These are phyloP conservation scores for Cremastobaeus sp. DNA, from an alignment of 2,888 invertebrate genomes.

Conservation along the genomic window DNA sequence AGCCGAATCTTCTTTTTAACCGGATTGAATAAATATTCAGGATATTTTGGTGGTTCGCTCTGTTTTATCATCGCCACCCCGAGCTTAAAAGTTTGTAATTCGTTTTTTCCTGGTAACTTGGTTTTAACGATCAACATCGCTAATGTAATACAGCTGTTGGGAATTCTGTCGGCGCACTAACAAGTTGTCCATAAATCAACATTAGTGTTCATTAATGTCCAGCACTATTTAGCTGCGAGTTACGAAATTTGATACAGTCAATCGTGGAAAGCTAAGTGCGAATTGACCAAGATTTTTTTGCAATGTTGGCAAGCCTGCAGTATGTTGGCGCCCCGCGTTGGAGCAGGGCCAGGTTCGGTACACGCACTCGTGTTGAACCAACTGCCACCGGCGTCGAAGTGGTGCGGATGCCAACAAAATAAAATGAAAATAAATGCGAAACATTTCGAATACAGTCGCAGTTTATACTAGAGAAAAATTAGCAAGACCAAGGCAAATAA, in stretches of 20 bases:
- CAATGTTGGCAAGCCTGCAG: constrained; percentile 47
- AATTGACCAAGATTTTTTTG: constrained; percentile 15
- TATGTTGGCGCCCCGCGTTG: constrained; percentile 62
- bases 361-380: constrained; percentile 22
- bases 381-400: constrained; percentile 20
- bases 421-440: constrained; percentile 19
- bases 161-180: background rate
- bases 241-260: constrained; percentile 23
- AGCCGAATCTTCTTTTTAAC: too few relatives aligned
- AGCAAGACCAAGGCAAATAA: too few relatives aligned
- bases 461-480: too few relatives aligned
- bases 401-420: constrained; percentile 48
- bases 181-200: constrained; percentile 28
- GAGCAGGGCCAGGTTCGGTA: constrained; percentile 38
- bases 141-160: constrained; percentile 2
- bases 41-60: too few relatives aligned
- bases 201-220: constrained; percentile 31
- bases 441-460: too few relatives aligned
- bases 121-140: background rate
- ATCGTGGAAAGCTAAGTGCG: background rate
- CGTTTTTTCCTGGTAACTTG: too few relatives aligned
- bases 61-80: too few relatives aligned
- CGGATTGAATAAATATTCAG: too few relatives aligned
- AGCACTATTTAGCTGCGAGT: constrained; percentile 6
- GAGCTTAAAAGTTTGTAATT: too few relatives aligned